Evolutionary conservation across 2,113 vertebrate species (phyloP).

Genomic region (Anguilla rostrata): DNA sequence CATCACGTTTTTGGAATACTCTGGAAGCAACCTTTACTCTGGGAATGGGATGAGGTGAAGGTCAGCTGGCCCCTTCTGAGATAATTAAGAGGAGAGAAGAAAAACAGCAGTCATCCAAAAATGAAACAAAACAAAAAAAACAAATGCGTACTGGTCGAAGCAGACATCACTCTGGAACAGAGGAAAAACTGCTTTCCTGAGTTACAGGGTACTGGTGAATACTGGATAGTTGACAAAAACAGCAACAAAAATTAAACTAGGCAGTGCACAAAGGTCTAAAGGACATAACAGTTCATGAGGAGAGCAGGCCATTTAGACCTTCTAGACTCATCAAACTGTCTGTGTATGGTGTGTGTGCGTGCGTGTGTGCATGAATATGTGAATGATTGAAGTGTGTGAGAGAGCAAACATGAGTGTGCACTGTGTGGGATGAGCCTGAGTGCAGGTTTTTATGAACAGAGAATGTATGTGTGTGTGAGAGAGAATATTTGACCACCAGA

Average conservation of each 20-base stretch:
- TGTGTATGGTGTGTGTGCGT: not conserved
- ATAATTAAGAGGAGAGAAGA: not conserved
- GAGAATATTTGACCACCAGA: constrained; percentile 61
- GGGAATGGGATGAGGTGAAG: not conserved
- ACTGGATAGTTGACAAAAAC: not conserved
- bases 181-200: not conserved
- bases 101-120: not conserved
- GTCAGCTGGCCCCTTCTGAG: not conserved
- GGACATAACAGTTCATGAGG: not conserved
- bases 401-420: no score
- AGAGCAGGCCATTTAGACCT: not conserved
- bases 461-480: not conserved
- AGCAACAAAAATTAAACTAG: not conserved
- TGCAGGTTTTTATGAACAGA: constrained; percentile 2
- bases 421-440: not conserved
- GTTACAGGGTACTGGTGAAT: not conserved
- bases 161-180: not conserved
- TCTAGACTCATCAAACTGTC: not conserved
- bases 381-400: no score
- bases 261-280: not conserved
- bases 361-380: not conserved
- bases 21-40: not conserved
- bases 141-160: not conserved
- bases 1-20: not conserved
- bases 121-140: not conserved